Base-by-base conservation (phyloP, 2,113 vertebrate genomes). In the Tupaia chinensis region DNA sequence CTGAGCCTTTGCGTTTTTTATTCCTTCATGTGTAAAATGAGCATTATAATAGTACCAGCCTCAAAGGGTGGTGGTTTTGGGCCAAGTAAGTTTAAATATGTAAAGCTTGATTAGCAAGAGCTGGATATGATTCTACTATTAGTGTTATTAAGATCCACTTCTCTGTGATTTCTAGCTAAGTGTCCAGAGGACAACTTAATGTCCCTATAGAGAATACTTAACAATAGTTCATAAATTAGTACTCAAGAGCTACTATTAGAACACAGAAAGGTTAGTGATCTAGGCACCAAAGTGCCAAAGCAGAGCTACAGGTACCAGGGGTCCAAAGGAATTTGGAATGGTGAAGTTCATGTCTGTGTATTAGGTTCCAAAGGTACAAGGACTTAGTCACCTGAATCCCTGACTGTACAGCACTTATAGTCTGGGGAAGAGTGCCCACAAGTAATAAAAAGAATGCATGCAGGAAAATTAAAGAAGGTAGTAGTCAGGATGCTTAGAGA, bases 71-170 rank as follows among this genome's bases (percentile, higher is more conserved):
- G 12, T 78, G 72, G 4, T 69, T 70, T 94, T 6, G 8, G 2
- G 5, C 3, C 58, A 91, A 77, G 10, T 76, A 20, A 79, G 4
- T 22, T 91, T 86, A 94, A 94, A 68, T 81, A 93, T 14, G 3
- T 66, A 68, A 88, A 93, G 56, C 10, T 53, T 87, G 76, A 81
- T 68, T 93, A 72, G 9, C 23, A 70, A 92, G n/a, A 60, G 12
- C 7, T 90, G 17, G 22, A 14, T 58, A 82, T 72, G 25, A 25
- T 60, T 69, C 83, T 65, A 25, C 68, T 74, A 15, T 60, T 23
- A 27, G 56, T 70, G n/a, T 34, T 56, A 68, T 34, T 29, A 85
- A 25, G 10, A 81, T 5, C 29, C 15, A 94, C 22, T 17, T 60
- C 17, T 93, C 60, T 87, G 20, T 87, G 20, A 80, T 68, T 85